Base-by-base conservation (phyloP, 1,140 invertebrate species). In the Aphis gossypii region DNA sequence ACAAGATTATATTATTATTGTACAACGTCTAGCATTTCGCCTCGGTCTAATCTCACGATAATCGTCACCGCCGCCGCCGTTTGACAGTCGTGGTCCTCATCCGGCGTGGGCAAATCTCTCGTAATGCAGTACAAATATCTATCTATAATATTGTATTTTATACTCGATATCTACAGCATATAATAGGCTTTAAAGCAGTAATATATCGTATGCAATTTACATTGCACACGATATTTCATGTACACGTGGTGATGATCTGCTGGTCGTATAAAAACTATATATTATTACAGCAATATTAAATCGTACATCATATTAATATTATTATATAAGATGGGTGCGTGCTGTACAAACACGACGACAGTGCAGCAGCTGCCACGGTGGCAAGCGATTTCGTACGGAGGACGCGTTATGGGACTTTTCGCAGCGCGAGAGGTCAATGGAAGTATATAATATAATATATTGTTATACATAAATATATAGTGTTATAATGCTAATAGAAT, bases 361-460 rank as follows among this genome's bases (percentile, higher is more conserved):
- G 11, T 25, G 56, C 60, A n/a, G n/a, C 60, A 7, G 60, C 30
- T 4, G 11, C 60, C 11, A 14, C 30, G n/a, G 4, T 18, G 14
- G 60, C 14, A n/a, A 76, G 60, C 60, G 60, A 76, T n/a, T 76
- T 76, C 30, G 4, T 76, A 76, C 60, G 30, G 30, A 76, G 30
- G 30, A 30, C 21, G 54, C 54, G 30, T n/a, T 76, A 76, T 18
- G n/a, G 23, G 41, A 84, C 83, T 84, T 84, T 84, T 84, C 23
- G 83, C 76, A 76, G 8, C 38, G 23, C 3, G 41, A 83, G 41
- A 84, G 83, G 38, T 44, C 35, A 44, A 84, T 44, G 83, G 60
- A 76, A 76, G 60, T 76, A 20, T 76, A 76, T 76, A 76, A 76
- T 76, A 76, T 76, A 18, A 76, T 76, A 76, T 76, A 76, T 76